These are phyloP conservation scores for Anthophora plumipes DNA, from an alignment of 2,888 invertebrate genomes.

Conservation along the genomic window DNA sequence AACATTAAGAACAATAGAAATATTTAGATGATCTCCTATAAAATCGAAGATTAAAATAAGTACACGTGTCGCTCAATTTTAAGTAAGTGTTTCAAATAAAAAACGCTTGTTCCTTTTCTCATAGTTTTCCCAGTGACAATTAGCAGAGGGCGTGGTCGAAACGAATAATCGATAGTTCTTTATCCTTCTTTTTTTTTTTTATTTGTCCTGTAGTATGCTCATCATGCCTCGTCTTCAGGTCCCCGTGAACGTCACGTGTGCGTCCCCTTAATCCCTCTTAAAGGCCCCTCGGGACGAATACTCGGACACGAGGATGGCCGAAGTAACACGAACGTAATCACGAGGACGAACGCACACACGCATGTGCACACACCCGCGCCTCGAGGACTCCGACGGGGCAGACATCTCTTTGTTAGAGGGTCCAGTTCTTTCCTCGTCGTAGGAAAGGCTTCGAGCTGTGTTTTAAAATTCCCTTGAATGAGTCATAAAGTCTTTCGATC, in stretches of 20 bases:
- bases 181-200: slow-evolving; percentile 39
- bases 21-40: no score
- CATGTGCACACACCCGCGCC: slow-evolving; percentile 72
- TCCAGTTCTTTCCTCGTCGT: slow-evolving; percentile 78
- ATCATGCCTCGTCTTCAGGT: slow-evolving; percentile 54
- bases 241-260: slow-evolving; percentile 67
- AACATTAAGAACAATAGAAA: no score
- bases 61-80: no score
- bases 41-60: no score
- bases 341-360: slow-evolving; percentile 75
- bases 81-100: no score
- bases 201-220: slow-evolving; percentile 39
- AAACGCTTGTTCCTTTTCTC: slow-evolving; percentile 39
- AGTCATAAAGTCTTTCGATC: background rate
- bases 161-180: slow-evolving; percentile 52
- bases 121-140: slow-evolving; percentile 49
- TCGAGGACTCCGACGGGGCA: slow-evolving; percentile 74
- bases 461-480: no score
- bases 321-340: slow-evolving; percentile 75
- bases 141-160: slow-evolving; percentile 34
- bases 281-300: slow-evolving; percentile 73
- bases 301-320: slow-evolving; percentile 72
- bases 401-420: slow-evolving; percentile 83
- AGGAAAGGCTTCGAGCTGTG: slow-evolving; percentile 69
- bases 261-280: slow-evolving; percentile 70